Base-by-base conservation (phyloP, 92 coral and sea anemone genomes). In the Bergia puertoricense region DNA sequence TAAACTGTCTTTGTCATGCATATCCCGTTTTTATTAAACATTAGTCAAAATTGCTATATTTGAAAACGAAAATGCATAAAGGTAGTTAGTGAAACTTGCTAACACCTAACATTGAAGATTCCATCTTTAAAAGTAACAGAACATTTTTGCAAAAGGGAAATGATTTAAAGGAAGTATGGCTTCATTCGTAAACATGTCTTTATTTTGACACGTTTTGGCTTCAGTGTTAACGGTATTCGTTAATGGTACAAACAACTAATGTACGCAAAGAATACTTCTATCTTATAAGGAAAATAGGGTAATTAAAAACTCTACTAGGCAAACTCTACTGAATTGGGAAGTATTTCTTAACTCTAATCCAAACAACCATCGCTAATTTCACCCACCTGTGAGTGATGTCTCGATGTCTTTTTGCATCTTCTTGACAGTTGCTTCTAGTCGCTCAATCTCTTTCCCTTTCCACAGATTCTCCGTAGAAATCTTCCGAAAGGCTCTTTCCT, bases 401-500 rank as follows among this genome's bases (percentile, higher is more conserved):
- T 85, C 94, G 66, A 81, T 80, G 2, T 88, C 89, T 30, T 89
- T 89, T 68, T 89, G 90, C 65, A 73, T 74, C 56, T 51, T 62
- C 23, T 90, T 79, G 6, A 95, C 80, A 66, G 67, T 80, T 16
- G 91, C 80, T 51, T 93, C 93, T 42, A 95, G 84, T 18, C 89
- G 66, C 50, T 93, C 88, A 43, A 85, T 90, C 71, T 91, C 89
- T 4, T 79, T 88, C 50, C 88, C 87, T 50, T 90, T 90, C 36
- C 51, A 79, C 16, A 88, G 41, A 23, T 85, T 90, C 14, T 91
- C 98, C 6, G 89, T 92, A 11, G 84, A 74, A 22, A 93, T 89
- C 62, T 91, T 92, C 22, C 88, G 81, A n/a, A 95, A 88, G 13
- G 88, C 93, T 37, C 80, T 81, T 40, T 93, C 95, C 84, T 91